Evolutionary conservation across 2,113 vertebrate genomes (phyloP).

Genomic region (Grus americana): DNA sequence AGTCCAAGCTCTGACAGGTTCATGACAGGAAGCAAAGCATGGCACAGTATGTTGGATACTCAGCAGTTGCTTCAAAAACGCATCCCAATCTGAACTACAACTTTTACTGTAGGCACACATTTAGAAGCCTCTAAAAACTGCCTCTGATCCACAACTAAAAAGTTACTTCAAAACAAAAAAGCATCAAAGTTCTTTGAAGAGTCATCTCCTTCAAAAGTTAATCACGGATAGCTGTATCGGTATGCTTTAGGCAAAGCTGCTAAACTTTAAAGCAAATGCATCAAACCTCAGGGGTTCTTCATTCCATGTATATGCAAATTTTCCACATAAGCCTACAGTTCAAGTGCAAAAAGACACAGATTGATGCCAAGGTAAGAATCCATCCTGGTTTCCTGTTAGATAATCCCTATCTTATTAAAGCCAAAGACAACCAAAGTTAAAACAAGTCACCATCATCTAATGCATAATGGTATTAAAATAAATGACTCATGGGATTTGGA

Average conservation of each 20-base stretch:
- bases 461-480: background rate
- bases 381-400: background rate
- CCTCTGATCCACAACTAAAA: background rate
- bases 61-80: background rate
- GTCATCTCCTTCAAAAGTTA: background rate
- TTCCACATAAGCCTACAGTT: background rate
- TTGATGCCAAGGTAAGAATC: background rate
- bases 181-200: background rate
- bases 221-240: background rate
- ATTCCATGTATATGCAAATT: background rate
- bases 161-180: background rate
- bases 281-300: background rate
- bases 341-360: background rate
- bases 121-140: background rate
- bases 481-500: background rate
- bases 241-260: background rate
- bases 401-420: background rate
- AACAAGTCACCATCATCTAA: background rate
- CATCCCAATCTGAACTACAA: background rate
- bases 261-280: background rate
- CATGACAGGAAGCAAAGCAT: background rate
- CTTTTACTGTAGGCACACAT: background rate
- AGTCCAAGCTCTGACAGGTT: background rate
- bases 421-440: background rate
- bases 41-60: background rate